Percentiles rank a stretch among this genome's conserved stretches.
Evolutionary conservation across 1,140 invertebrate genomes (phyloP).

Genomic region (Aradophagus sp.): DNA sequence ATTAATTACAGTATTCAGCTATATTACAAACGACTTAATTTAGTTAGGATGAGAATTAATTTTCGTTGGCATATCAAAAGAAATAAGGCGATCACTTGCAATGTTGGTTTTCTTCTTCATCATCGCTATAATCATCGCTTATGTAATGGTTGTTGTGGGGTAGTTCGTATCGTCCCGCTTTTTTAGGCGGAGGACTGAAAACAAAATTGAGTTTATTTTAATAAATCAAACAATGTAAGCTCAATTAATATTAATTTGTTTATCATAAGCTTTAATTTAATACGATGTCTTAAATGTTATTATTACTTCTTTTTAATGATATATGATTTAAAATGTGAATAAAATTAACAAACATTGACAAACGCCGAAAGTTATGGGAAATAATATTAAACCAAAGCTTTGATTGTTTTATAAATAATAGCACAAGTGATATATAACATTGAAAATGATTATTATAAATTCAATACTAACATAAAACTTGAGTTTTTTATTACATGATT

Average conservation of each 20-base stretch:
- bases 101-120: slow-evolving; percentile 70
- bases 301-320: too few species aligned
- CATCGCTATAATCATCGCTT: slow-evolving; percentile 74
- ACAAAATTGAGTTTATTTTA: slow-evolving; percentile 7
- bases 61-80: slow-evolving; percentile 9
- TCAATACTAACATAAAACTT: slow-evolving; percentile 56
- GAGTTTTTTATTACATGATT: slow-evolving; percentile 28
- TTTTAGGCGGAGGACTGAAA: slow-evolving; percentile 74
- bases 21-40: slow-evolving; percentile 49
- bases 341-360: too few species aligned
- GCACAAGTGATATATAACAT: too few species aligned
- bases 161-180: slow-evolving; percentile 73
- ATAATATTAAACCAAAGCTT: too few species aligned
- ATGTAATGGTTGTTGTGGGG: slow-evolving; percentile 66
- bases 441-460: too few species aligned
- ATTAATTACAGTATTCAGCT: slow-evolving; percentile 40
- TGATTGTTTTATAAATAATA: too few species aligned
- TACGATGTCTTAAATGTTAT: too few species aligned
- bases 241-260: too few species aligned
- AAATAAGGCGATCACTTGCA: slow-evolving; percentile 61
- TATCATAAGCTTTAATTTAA: too few species aligned
- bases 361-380: too few species aligned
- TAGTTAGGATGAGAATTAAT: slow-evolving; percentile 41
- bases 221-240: too few species aligned
- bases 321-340: too few species aligned